Evolutionary conservation across 2,113 vertebrate genomes (phyloP).

Genomic region (Sapajus apella): DNA sequence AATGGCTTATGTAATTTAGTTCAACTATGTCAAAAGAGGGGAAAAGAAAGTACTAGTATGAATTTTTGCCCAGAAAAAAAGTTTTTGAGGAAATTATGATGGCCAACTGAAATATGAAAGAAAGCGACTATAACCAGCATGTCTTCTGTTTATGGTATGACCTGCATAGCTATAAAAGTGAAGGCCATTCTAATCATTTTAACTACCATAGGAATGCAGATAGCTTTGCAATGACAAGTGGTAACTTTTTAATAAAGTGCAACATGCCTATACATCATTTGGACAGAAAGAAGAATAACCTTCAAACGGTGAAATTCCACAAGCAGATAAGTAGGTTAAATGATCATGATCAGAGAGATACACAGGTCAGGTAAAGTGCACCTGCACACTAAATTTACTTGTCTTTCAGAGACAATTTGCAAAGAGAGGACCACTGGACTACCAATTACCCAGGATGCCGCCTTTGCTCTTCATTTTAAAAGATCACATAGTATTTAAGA

Average conservation of each 20-base stretch:
- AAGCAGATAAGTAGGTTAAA: constrained; percentile 57
- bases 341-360: constrained; percentile 23
- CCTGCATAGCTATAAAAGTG: constrained; percentile 65
- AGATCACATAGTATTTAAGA: constrained; percentile 44
- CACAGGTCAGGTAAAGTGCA: constrained; percentile 66
- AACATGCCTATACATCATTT: constrained; percentile 68
- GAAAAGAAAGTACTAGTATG: background rate
- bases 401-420: constrained; percentile 52
- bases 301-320: constrained; percentile 70
- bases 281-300: constrained; percentile 66
- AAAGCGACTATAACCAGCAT: constrained; percentile 42
- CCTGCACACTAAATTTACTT: constrained; percentile 69
- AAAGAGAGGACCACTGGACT: background rate
- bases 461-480: constrained; percentile 36
- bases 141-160: constrained; percentile 48
- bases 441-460: background rate
- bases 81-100: constrained; percentile 44
- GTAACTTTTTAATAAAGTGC: constrained; percentile 48
- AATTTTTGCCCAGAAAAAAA: constrained; percentile 12
- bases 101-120: constrained; percentile 39
- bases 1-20: background rate
- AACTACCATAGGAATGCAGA: constrained; percentile 63
- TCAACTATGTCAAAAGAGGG: background rate
- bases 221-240: constrained; percentile 56
- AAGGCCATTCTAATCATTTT: constrained; percentile 52